phyloP scores from a whole-genome alignment of 2,888 invertebrate genomes.

The Pegoplata infirma region DNA sequence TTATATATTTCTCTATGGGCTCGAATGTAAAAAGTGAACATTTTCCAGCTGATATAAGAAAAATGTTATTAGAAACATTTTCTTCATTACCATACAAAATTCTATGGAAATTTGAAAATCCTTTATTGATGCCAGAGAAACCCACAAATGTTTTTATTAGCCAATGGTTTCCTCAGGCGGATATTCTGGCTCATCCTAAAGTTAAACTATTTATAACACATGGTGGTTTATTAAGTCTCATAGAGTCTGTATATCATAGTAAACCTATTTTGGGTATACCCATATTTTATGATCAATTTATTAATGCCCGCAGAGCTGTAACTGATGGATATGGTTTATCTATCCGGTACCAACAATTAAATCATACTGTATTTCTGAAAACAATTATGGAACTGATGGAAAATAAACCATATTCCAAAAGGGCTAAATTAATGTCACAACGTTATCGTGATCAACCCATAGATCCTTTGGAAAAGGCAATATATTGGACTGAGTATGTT shows the following conservation, averaged over 20 bases:
- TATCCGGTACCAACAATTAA: slow-evolving; percentile 61
- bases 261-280: slow-evolving; percentile 78
- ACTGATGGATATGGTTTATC: slow-evolving; percentile 70
- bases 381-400: slow-evolving; percentile 66
- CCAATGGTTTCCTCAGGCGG: slow-evolving; percentile 76
- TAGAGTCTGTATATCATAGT: slow-evolving; percentile 77
- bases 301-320: slow-evolving; percentile 70
- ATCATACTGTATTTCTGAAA: slow-evolving; percentile 53
- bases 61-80: slow-evolving; percentile 65
- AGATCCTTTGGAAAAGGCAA: slow-evolving; percentile 70
- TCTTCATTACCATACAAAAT: slow-evolving; percentile 68
- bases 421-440: slow-evolving; percentile 65
- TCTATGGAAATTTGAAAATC: slow-evolving; percentile 78
- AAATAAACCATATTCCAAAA: slow-evolving; percentile 64
- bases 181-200: slow-evolving; percentile 78
- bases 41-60: slow-evolving; percentile 66
- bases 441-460: slow-evolving; percentile 74
- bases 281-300: slow-evolving; percentile 74
- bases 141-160: slow-evolving; percentile 72
- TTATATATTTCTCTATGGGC: slow-evolving; percentile 79
- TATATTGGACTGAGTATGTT: slow-evolving; percentile 76
- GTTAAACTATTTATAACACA: slow-evolving; percentile 79
- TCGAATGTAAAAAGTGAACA: slow-evolving; percentile 71
- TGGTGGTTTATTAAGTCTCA: slow-evolving; percentile 79
- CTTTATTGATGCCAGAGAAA: slow-evolving; percentile 68